A percentile compares a stretch with the other conserved stretches of the same genome.
phyloP scores from a whole-genome alignment of 2,113 vertebrate species.

The Ellobius talpinus region DNA sequence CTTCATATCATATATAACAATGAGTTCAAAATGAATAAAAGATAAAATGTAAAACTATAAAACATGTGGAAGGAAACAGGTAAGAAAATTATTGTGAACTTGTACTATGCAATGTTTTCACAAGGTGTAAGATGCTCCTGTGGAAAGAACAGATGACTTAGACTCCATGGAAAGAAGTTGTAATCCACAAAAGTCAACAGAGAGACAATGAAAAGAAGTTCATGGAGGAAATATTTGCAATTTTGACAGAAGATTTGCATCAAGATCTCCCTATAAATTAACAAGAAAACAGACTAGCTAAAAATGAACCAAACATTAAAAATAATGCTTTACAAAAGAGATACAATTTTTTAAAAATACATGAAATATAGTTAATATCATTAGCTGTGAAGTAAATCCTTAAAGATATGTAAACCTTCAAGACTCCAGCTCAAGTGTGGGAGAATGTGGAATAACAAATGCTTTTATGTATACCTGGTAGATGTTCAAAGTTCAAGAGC shows the following conservation, averaged over 20 bases:
- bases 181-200: neutral
- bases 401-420: neutral
- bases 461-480: neutral
- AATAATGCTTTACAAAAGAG: neutral
- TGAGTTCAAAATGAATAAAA: neutral
- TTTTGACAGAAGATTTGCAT: neutral
- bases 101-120: neutral
- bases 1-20: neutral
- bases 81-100: neutral
- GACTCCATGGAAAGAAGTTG: neutral
- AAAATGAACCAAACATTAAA: neutral
- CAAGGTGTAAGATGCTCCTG: neutral
- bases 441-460: neutral
- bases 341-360: neutral
- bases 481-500: neutral
- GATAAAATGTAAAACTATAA: neutral
- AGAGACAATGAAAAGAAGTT: neutral
- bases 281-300: conserved; percentile 9
- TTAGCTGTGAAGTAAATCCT: neutral
- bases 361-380: neutral
- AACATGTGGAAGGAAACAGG: neutral
- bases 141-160: neutral
- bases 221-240: neutral
- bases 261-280: neutral
- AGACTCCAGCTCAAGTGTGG: neutral